phyloP scores from a whole-genome alignment of 2,113 vertebrate species.

The Mionectes macconnelli region DNA sequence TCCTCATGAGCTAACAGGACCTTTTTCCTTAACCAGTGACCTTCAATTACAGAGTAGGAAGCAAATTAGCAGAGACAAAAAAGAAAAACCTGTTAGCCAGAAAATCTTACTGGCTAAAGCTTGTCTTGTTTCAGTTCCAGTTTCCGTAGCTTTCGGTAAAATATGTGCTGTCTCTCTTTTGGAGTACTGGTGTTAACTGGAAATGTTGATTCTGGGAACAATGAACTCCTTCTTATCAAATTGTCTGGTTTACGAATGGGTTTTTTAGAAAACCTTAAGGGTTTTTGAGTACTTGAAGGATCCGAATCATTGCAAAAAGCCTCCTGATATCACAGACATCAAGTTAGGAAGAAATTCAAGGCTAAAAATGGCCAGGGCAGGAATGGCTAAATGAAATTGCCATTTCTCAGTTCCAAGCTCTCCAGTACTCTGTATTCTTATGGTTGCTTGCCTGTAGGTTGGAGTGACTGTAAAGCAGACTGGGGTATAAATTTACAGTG shows the following conservation, averaged over 20 bases:
- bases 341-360: not conserved
- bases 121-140: conserved; percentile 58
- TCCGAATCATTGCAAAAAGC: not conserved
- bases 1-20: conserved; percentile 47
- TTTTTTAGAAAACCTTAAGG: conserved; percentile 10
- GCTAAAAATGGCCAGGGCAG: not conserved
- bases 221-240: conserved; percentile 49
- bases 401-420: not conserved
- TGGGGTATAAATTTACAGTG: not conserved
- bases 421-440: not conserved
- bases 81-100: conserved; percentile 52
- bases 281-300: not conserved
- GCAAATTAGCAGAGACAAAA: conserved; percentile 60
- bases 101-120: conserved; percentile 41
- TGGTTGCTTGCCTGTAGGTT: not conserved
- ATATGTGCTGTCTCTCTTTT: conserved; percentile 20
- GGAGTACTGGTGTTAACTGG: conserved; percentile 33
- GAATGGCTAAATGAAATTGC: not conserved
- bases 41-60: conserved; percentile 59
- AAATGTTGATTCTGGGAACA: conserved; percentile 41
- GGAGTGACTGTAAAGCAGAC: not conserved
- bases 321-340: not conserved
- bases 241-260: not conserved
- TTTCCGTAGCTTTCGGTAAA: conserved; percentile 34
- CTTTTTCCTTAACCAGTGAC: conserved; percentile 56